Evolutionary conservation across 2,888 invertebrate genomes (phyloP), one percentile per base, ranked within the genome.

Genomic region (Heliconius cydno): DNA sequence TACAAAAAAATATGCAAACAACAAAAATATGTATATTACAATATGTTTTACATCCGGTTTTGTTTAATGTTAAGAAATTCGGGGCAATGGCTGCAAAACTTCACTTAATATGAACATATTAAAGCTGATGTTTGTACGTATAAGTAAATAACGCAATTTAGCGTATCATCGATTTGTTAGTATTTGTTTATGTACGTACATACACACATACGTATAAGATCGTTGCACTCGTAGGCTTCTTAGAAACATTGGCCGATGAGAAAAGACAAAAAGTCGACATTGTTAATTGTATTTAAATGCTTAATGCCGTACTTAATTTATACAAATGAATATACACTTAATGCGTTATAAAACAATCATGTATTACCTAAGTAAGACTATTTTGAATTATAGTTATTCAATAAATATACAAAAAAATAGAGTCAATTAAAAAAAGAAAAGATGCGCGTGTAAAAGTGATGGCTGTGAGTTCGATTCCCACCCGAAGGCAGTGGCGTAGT

Each of bases 281-380:
- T 70, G 70, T 70, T 46, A 46, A 70, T 70, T 70, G 70, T 70
- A 70, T 41, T 70, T 70, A 70, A 70, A 70, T 70, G 41, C n/a
- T 70, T 70, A 38, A 25, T 65, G 63, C 38, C 38, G n/a, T 46
- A 70, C 46, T 70, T 25, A 41, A 46, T 70, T 68, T 41, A n/a
- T 7, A 41, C 38, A 38, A 25, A 41, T 38, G 1, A 38, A 6
- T 68, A 4, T 70, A 25, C 25, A 70, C 10, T 41, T 70, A 38
- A 41, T 41, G 15, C 41, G 25, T 2, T 70, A 19, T 46, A 46
- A 12, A 70, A 46, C 25, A 25, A 13, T 25, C 25, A 70, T 70
- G 22, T 34, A 34, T 34, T 34, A 34, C 34, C 34, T 7, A 34
- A 34, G 34, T 7, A 15, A 68, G 3, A n/a, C 22, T 30, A n/a